Evolutionary conservation across 2,888 invertebrate species (phyloP).

Genomic region (Rhagonycha fulva): DNA sequence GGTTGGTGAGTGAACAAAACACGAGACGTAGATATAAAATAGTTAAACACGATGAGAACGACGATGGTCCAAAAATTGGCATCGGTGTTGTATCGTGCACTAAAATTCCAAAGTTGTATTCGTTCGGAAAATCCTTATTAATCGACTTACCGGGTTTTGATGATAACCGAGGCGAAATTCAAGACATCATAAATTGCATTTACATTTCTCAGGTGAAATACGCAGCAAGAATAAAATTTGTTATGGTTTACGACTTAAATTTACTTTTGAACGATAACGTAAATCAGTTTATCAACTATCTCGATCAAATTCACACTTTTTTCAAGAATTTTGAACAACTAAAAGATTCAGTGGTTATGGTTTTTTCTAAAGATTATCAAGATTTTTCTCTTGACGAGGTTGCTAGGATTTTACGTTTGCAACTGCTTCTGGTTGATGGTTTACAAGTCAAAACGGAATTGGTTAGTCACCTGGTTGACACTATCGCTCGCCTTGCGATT

Average conservation of each 20-base stretch:
- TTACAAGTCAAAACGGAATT: not conserved
- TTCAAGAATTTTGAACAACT: not conserved
- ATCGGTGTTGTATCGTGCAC: not conserved
- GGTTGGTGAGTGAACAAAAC: not conserved
- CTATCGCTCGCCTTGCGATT: not conserved
- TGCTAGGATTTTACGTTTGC: not conserved
- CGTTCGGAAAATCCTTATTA: not conserved
- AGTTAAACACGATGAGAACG: not conserved
- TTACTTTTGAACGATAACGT: constrained; percentile 3
- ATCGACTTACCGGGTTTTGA: constrained; percentile 12
- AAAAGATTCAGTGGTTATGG: not conserved
- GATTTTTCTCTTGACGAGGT: not conserved
- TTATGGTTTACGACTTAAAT: constrained; percentile 4
- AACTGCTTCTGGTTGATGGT: not conserved
- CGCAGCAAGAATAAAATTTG: constrained; percentile 3
- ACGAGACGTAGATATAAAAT: not conserved
- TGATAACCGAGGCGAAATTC: constrained; percentile 3
- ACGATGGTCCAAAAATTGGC: constrained; percentile 6
- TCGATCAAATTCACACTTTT: not conserved
- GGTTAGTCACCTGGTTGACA: not conserved
- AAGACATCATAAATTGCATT: constrained; percentile 9
- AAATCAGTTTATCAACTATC: not conserved
- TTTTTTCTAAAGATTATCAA: constrained; percentile 5
- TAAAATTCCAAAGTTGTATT: constrained; percentile 1
- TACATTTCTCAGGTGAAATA: constrained; percentile 4